phyloP scores from a whole-genome alignment of 2,888 invertebrate genomes.

The Ormia ochracea region DNA sequence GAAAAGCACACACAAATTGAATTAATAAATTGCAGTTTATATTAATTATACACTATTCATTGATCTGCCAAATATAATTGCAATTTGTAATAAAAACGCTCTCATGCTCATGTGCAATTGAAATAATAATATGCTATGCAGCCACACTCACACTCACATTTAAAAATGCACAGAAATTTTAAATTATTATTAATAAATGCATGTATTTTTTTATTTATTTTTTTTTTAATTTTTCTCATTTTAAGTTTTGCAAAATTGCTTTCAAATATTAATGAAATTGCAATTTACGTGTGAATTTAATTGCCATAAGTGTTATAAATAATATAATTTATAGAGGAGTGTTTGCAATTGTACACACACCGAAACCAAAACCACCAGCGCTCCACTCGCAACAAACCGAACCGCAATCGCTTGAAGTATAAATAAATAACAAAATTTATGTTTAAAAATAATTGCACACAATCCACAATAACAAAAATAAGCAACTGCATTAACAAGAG shows the following conservation, averaged over 20 bases:
- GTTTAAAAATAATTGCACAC: constrained; percentile 56
- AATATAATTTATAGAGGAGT: constrained; percentile 62
- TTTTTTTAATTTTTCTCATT: constrained; percentile 9
- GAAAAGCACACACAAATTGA: constrained; percentile 39
- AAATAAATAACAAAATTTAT: constrained; percentile 46
- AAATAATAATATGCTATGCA: not conserved
- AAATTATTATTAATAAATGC: constrained; percentile 13
- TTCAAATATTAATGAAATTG: constrained; percentile 62
- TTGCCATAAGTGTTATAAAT: constrained; percentile 63
- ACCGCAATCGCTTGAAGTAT: too few relatives aligned
- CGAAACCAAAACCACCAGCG: not conserved
- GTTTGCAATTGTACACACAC: constrained; percentile 41
- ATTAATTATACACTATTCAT: constrained; percentile 51
- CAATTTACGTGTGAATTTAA: constrained; percentile 63
- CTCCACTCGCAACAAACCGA: constrained; percentile 18
- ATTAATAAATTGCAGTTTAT: constrained; percentile 53
- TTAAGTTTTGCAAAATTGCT: constrained; percentile 51
- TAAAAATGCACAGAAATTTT: constrained; percentile 9
- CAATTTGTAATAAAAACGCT: constrained; percentile 38
- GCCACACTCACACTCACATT: not conserved
- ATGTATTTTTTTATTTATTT: too few relatives aligned
- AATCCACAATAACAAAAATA: not conserved
- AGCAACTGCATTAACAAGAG: constrained; percentile 16
- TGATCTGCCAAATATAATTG: constrained; percentile 60
- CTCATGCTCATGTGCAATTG: not conserved